Conservation (phyloP, 2,888 invertebrate species). For the Andrena camellia region DNA sequence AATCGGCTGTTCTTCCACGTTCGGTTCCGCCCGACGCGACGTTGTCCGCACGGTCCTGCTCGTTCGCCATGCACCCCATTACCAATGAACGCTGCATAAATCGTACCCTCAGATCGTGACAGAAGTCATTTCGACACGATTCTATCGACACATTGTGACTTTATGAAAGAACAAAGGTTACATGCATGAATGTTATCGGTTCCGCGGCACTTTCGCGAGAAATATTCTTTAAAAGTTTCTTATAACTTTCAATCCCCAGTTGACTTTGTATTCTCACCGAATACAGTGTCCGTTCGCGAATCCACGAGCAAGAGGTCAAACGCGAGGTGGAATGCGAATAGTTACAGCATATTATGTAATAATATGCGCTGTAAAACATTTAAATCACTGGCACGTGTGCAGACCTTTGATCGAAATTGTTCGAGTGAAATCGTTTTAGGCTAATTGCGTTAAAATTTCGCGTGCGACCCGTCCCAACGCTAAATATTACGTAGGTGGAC, state of each 20-base stretch:
- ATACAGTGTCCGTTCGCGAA: no score
- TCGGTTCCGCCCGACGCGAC: neutral
- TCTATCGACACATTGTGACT: neutral
- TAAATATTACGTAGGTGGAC: neutral
- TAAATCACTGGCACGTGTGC: neutral
- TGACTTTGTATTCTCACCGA: no score
- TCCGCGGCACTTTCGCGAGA: neutral
- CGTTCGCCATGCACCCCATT: neutral
- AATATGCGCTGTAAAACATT: neutral
- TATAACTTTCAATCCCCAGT: no score
- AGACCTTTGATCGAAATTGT: neutral
- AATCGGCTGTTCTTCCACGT: slow-evolving; percentile 18
- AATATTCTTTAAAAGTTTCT: neutral
- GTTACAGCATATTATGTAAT: no score
- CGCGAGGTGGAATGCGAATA: no score
- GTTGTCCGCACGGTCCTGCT: neutral
- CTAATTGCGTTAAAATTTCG: neutral
- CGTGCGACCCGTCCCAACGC: neutral
- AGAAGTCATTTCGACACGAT: neutral
- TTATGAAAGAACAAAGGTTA: slow-evolving; percentile 10
- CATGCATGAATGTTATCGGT: neutral
- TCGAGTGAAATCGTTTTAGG: neutral
- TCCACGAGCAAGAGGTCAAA: no score
- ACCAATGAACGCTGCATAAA: neutral
- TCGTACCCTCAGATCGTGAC: neutral